Evolutionary conservation across 1,140 invertebrate species (phyloP).

Genomic region (Colletes latitarsis): DNA sequence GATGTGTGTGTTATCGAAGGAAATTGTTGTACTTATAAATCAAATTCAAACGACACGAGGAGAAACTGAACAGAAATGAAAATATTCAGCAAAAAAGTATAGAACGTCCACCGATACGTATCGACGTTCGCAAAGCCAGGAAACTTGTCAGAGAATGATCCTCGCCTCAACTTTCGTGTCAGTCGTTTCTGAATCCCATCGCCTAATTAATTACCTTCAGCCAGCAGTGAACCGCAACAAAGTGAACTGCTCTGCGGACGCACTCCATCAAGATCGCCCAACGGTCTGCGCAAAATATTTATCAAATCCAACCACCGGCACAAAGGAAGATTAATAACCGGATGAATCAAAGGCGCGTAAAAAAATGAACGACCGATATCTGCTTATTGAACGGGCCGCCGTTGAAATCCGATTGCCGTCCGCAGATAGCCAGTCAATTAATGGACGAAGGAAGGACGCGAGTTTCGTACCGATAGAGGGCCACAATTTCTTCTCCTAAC

Average conservation of each 20-base stretch:
- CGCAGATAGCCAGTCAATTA: conserved; percentile 60
- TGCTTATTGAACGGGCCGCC: conserved; percentile 35
- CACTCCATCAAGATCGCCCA: conserved; percentile 14
- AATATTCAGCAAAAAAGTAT: too few relatives aligned
- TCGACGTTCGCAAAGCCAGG: too few relatives aligned
- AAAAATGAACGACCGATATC: conserved; percentile 39
- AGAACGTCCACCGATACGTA: too few relatives aligned
- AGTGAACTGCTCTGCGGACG: background rate
- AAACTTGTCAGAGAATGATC: too few relatives aligned
- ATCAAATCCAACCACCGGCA: conserved; percentile 27
- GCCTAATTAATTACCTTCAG: background rate
- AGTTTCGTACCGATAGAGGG: conserved; percentile 47
- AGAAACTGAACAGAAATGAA: too few relatives aligned
- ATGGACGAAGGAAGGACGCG: conserved; percentile 37
- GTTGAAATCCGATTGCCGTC: conserved; percentile 43
- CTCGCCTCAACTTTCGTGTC: background rate
- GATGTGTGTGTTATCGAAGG: too few relatives aligned
- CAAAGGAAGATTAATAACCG: conserved; percentile 40
- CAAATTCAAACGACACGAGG: too few relatives aligned
- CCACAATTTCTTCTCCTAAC: background rate
- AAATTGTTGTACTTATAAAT: too few relatives aligned
- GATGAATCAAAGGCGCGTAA: conserved; percentile 19
- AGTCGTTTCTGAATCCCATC: background rate
- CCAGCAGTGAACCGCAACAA: background rate
- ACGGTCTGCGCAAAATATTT: conserved; percentile 22